These are phyloP conservation scores for Ophiodon elongatus DNA, from an alignment of 2,113 vertebrate species.

Conservation along the genomic window DNA sequence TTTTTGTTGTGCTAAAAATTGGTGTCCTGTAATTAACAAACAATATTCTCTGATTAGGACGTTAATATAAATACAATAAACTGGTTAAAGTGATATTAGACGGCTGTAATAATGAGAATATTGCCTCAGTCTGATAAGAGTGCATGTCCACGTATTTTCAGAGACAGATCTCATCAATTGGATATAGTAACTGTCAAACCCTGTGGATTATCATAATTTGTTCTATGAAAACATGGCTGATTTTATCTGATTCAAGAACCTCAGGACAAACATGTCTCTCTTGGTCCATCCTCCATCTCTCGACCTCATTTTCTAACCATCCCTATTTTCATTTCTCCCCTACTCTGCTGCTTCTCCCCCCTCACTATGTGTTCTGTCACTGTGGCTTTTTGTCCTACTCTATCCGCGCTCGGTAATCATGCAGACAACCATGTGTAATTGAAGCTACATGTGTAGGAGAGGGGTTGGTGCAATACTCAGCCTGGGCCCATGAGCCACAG, in stretches of 20 bases:
- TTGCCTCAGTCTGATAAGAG: slow-evolving; percentile 14
- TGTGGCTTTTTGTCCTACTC: slow-evolving; percentile 32
- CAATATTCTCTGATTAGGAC: neutral
- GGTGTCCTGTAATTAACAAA: slow-evolving; percentile 3
- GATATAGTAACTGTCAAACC: slow-evolving; percentile 8
- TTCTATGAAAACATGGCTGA: neutral
- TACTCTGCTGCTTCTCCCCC: neutral
- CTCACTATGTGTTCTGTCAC: slow-evolving; percentile 9
- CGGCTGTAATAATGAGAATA: neutral
- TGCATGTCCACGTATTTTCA: neutral
- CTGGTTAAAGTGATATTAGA: neutral
- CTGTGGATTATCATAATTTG: neutral
- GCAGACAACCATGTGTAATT: slow-evolving; percentile 55
- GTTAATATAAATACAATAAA: slow-evolving; percentile 2
- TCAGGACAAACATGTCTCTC: neutral
- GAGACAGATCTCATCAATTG: neutral
- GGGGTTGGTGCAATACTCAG: slow-evolving; percentile 24
- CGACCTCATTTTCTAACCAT: neutral
- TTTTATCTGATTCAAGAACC: neutral
- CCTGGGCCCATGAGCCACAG: slow-evolving; percentile 6
- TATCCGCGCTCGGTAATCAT: slow-evolving; percentile 21
- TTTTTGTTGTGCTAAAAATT: neutral
- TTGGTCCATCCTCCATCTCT: neutral
- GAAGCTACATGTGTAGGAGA: slow-evolving; percentile 39
- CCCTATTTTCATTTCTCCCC: neutral